Evolutionary conservation across 2,113 vertebrate species (phyloP).

Genomic region (Pogonocichla stellata): DNA sequence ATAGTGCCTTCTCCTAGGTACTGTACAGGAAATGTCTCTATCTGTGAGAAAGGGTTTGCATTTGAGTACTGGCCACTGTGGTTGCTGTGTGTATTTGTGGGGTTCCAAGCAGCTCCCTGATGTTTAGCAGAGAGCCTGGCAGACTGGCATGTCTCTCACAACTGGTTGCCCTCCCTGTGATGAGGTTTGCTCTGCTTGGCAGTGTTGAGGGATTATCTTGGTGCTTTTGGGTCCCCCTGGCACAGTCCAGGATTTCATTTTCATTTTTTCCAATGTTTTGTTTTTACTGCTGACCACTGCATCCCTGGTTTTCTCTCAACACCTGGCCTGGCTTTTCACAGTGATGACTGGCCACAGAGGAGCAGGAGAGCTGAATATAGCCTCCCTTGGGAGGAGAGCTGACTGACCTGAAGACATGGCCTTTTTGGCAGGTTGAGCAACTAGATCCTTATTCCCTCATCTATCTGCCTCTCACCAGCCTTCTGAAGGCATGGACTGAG

Average conservation of each 20-base stretch:
- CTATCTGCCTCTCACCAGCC: not conserved
- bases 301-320: not conserved
- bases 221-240: not conserved
- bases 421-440: not conserved
- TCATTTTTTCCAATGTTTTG: not conserved
- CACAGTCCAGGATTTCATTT: not conserved
- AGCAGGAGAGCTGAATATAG: not conserved
- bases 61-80: not conserved
- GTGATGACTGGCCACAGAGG: not conserved
- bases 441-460: not conserved
- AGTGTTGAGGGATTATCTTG: not conserved
- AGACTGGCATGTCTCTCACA: not conserved
- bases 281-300: not conserved
- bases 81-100: not conserved
- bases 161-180: not conserved
- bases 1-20: not conserved
- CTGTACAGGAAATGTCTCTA: not conserved
- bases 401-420: not conserved
- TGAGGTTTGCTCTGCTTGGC: not conserved
- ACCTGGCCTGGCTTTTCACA: not conserved
- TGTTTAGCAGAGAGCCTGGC: not conserved
- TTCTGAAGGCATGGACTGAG: not conserved
- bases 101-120: not conserved
- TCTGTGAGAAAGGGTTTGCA: not conserved
- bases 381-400: not conserved